Conservation (phyloP, 2,888 invertebrate genomes). For the Trissolcus japonicus region DNA sequence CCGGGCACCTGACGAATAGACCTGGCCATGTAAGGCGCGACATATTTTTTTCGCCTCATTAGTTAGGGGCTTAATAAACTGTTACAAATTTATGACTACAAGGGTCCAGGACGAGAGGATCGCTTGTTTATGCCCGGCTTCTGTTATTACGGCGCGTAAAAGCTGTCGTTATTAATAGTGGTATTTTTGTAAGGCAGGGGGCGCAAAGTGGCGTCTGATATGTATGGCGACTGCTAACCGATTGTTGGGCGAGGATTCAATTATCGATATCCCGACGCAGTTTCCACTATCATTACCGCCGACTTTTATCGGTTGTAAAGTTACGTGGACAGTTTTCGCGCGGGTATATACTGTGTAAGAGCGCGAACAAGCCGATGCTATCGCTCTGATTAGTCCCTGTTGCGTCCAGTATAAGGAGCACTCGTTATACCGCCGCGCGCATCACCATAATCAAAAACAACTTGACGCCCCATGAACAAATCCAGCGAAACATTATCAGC, state of each 20-base stretch:
- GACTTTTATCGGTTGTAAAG: constrained; percentile 58
- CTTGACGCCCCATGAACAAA: constrained; percentile 31
- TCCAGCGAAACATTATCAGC: constrained; percentile 15
- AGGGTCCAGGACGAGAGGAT: constrained; percentile 14
- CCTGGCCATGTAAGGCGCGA: background rate
- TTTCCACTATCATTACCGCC: constrained; percentile 54
- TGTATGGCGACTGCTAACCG: constrained; percentile 43
- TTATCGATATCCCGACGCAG: constrained; percentile 56
- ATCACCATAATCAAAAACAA: constrained; percentile 52
- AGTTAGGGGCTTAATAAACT: constrained; percentile 24
- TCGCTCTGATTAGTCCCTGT: constrained; percentile 51
- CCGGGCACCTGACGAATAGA: too few species aligned
- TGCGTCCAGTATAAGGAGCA: constrained; percentile 36
- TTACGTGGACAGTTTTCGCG: constrained; percentile 51
- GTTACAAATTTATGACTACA: constrained; percentile 29
- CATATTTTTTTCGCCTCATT: constrained; percentile 15
- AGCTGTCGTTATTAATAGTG: constrained; percentile 41
- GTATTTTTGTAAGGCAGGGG: constrained; percentile 22
- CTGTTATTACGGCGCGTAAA: constrained; percentile 39
- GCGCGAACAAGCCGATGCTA: constrained; percentile 44
- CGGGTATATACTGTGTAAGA: constrained; percentile 26
- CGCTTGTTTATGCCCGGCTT: constrained; percentile 32
- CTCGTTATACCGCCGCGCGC: constrained; percentile 31
- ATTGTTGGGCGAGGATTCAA: constrained; percentile 60
- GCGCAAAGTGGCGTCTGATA: constrained; percentile 49